Percentiles rank a stretch among this genome's conserved stretches.
phyloP scores from a whole-genome alignment of 2,113 vertebrate genomes.

The Vidua macroura region DNA sequence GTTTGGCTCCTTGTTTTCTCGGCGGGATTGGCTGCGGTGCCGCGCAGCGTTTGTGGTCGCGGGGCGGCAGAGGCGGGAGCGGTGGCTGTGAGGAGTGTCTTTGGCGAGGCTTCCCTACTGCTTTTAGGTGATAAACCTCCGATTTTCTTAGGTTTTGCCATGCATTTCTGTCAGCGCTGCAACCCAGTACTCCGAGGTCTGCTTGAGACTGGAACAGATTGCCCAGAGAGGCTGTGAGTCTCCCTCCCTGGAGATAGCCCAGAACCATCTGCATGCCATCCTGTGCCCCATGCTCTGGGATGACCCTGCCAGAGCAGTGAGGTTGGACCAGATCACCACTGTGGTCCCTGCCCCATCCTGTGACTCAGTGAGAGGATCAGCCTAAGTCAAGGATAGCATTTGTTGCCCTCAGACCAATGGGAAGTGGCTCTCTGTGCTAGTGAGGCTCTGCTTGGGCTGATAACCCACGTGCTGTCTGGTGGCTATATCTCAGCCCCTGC shows the following conservation, averaged over 20 bases:
- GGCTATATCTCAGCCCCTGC: neutral
- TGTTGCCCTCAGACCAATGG: neutral
- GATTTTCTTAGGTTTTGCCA: neutral
- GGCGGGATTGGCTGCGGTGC: rapidly evolving
- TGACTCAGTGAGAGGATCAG: too few relatives aligned
- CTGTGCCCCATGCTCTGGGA: neutral
- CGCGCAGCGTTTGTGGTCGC: rapidly evolving
- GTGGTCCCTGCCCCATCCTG: neutral
- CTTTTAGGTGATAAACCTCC: neutral
- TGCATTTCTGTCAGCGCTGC: rapidly evolving
- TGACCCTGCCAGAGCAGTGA: neutral
- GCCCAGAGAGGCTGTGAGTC: neutral
- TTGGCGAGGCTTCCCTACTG: neutral
- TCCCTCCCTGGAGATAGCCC: neutral
- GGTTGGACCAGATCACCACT: neutral
- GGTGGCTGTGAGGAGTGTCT: neutral
- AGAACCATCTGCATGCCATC: neutral
- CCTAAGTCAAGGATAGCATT: neutral
- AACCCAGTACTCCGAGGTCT: neutral
- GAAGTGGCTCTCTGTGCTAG: neutral
- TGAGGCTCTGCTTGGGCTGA: rapidly evolving
- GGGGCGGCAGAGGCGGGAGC: rapidly evolving
- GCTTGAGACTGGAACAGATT: neutral
- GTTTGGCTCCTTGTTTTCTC: neutral
- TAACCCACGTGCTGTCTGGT: neutral